phyloP scores from a whole-genome alignment of 2,888 invertebrate species.

The Nephrotoma guestfalica region DNA sequence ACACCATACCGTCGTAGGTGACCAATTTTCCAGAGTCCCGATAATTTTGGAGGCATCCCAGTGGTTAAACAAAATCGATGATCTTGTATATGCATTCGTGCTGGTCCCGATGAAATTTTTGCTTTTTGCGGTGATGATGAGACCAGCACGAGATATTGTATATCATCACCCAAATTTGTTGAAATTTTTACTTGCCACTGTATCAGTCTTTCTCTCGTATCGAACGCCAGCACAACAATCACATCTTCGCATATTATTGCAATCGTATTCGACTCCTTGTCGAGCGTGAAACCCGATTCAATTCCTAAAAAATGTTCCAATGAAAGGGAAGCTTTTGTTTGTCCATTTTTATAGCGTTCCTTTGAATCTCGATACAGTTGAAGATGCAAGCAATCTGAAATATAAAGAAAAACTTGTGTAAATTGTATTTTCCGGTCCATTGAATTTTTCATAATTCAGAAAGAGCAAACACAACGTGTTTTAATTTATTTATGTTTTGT shows the following conservation, averaged over 20 bases:
- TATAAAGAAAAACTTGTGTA: not conserved
- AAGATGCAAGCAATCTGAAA: constrained; percentile 68
- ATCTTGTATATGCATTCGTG: constrained; percentile 67
- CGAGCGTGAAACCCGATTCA: constrained; percentile 74
- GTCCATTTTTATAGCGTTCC: constrained; percentile 73
- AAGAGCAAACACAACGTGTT: not conserved
- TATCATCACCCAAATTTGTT: constrained; percentile 72
- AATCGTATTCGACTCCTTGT: constrained; percentile 80
- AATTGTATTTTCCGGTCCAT: not conserved
- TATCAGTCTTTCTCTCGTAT: constrained; percentile 69
- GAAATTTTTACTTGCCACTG: constrained; percentile 81
- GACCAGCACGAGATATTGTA: constrained; percentile 60
- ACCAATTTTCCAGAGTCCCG: constrained; percentile 53
- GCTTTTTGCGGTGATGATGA: constrained; percentile 59
- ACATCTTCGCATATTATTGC: constrained; percentile 80
- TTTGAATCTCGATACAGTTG: constrained; percentile 77
- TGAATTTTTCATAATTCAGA: not conserved
- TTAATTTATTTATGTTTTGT: not conserved
- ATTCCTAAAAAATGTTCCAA: constrained; percentile 76
- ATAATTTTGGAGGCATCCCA: constrained; percentile 64
- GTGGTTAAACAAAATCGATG: constrained; percentile 66
- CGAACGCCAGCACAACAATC: constrained; percentile 73
- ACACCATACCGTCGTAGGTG: constrained; percentile 57
- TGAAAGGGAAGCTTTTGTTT: constrained; percentile 73
- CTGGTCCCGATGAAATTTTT: constrained; percentile 63